phyloP scores from a whole-genome alignment of 2,113 vertebrate genomes.

The Caloenas nicobarica region DNA sequence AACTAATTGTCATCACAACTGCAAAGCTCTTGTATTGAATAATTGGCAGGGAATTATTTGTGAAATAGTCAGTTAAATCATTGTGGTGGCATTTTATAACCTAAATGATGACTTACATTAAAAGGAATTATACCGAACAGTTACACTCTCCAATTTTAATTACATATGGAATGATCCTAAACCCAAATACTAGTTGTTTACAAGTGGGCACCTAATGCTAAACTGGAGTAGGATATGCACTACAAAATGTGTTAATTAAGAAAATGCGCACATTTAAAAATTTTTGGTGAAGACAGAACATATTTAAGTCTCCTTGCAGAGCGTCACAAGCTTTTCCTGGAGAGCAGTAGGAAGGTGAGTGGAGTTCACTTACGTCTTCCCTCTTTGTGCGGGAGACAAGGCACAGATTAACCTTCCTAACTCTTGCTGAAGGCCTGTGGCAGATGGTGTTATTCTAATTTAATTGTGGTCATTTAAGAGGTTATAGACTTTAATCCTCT shows the following conservation, averaged over 20 bases:
- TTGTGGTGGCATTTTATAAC: not conserved
- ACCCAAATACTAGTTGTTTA: not conserved
- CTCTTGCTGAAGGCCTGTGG: not conserved
- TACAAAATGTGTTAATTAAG: not conserved
- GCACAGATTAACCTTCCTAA: not conserved
- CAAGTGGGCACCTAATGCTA: not conserved
- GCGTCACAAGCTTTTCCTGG: not conserved
- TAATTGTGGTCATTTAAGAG: not conserved
- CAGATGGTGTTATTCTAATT: not conserved
- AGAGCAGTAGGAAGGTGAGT: not conserved
- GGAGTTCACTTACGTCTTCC: not conserved
- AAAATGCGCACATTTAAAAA: not conserved
- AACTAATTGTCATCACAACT: not conserved
- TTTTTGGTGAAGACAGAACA: not conserved
- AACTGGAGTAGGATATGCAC: not conserved
- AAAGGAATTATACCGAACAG: not conserved
- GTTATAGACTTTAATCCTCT: not conserved
- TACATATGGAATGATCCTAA: slow-evolving; percentile 10
- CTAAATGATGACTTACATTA: not conserved
- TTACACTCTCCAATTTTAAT: not conserved
- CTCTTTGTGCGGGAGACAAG: not conserved
- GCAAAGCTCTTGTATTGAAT: not conserved
- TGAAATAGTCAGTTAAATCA: not conserved
- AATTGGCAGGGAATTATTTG: slow-evolving; percentile 8
- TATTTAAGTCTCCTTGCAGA: not conserved